These are phyloP conservation scores for Dynastes tityus DNA, from an alignment of 2,888 invertebrate species.

Conservation along the genomic window DNA sequence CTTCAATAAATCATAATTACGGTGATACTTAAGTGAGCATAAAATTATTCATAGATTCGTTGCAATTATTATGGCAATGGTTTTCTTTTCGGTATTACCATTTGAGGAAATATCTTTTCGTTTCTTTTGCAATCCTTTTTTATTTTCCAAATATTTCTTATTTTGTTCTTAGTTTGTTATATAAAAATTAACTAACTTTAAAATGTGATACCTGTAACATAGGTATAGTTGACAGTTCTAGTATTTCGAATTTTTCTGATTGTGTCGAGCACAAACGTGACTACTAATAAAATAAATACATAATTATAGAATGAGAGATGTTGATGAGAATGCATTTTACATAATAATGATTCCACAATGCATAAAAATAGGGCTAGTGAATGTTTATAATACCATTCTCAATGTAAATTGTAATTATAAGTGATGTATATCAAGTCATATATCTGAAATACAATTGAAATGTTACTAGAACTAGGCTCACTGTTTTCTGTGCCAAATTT, in stretches of 20 bases:
- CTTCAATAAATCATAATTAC: constrained; percentile 31
- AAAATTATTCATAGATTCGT: constrained; percentile 39
- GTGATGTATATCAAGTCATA: constrained; percentile 66
- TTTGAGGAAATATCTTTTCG: constrained; percentile 1
- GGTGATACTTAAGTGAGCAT: constrained; percentile 42
- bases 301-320: constrained; percentile 51
- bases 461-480: constrained; percentile 69
- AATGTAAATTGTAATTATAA: constrained; percentile 65
- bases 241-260: constrained; percentile 56
- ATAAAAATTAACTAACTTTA: constrained; percentile 56
- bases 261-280: constrained; percentile 50
- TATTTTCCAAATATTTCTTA: constrained; percentile 44
- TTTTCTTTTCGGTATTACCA: constrained; percentile 10
- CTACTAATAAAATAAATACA: constrained; percentile 46
- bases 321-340: constrained; percentile 52
- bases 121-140: constrained; percentile 21
- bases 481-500: constrained; percentile 72
- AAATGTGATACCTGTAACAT: constrained; percentile 66
- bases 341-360: constrained; percentile 67
- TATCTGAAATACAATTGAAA: constrained; percentile 61
- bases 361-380: constrained; percentile 69
- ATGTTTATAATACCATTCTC: constrained; percentile 68
- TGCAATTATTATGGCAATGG: constrained; percentile 16
- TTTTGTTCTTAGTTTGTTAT: constrained; percentile 26
- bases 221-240: constrained; percentile 61